Evolutionary conservation across 2,797 vertebrate genomes (phyloP).

Genomic region (Danio albolineatus): DNA sequence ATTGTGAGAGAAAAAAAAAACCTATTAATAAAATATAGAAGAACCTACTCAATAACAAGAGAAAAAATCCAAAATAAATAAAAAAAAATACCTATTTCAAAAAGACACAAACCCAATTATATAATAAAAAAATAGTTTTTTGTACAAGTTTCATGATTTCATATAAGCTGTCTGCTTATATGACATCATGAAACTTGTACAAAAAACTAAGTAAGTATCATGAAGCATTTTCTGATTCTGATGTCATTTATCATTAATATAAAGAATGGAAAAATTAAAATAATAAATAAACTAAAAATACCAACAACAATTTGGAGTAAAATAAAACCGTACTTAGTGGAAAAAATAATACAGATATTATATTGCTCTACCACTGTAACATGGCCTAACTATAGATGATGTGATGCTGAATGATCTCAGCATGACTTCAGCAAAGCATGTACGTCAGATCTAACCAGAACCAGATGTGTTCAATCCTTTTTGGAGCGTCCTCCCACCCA

Average conservation of each 20-base stretch:
- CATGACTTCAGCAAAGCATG: conserved; percentile 61
- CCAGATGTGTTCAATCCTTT: conserved; percentile 71
- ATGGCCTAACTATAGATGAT: conserved; percentile 43
- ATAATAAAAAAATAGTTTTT: too few relatives aligned
- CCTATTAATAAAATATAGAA: too few relatives aligned
- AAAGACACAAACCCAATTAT: too few relatives aligned
- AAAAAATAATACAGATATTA: not conserved
- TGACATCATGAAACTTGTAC: too few relatives aligned
- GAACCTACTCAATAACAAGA: too few relatives aligned
- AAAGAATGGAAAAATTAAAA: not conserved
- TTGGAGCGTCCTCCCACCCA: not conserved
- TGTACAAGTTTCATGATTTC: too few relatives aligned
- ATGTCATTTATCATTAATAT: too few relatives aligned
- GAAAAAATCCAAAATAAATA: too few relatives aligned
- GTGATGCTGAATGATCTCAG: conserved; percentile 64
- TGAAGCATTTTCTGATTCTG: not conserved
- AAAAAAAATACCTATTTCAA: too few relatives aligned
- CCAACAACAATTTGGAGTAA: conserved; percentile 7
- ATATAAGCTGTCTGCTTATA: too few relatives aligned
- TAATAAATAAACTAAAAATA: not conserved
- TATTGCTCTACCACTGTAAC: not conserved
- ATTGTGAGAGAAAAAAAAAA: too few relatives aligned
- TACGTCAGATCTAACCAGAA: conserved; percentile 71
- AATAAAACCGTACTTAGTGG: not conserved
- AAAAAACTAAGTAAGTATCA: too few relatives aligned